Evolutionary conservation across 2,888 invertebrate species (phyloP), one percentile per base, ranked within the genome.

Genomic region (Lamellibrachia satsuma): DNA sequence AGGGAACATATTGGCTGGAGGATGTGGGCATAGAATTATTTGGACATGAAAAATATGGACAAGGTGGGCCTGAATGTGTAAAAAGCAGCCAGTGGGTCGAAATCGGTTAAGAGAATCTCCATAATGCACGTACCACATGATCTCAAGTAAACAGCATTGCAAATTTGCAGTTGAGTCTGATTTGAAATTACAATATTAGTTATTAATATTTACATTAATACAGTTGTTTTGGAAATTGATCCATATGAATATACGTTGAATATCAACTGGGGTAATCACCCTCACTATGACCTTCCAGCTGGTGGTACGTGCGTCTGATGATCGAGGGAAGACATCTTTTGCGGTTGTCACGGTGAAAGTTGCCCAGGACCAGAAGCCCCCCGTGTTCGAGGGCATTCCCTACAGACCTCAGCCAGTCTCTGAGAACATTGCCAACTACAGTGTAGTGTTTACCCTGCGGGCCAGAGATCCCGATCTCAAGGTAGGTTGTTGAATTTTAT

Each of bases 391-490:
- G 52, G 93, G 92, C 7, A 22, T 90, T 6, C 94, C 94, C n/a
- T 94, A 94, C 92, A 39, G 27, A 2, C 93, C 93, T 6, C 92
- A 91, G 11, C 52, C 90, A 3, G 92, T 94, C 60, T 93, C 93
- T 3, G 94, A 94, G n/a, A 93, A 93, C 52, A 92, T 93, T 2
- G 94, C 94, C 92, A 93, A 91, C 15, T 94, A 94, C 22, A 93
- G 92, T 6, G 93, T 92, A 15, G 93, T 95, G 75, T 95, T 93
- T 94, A 94, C 93, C 90, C 94, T 95, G 8, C 93, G 94, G 15
- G 95, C 95, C 27, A 91, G 91, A 15, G 95, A 95, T 92, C 92
- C 93, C 11, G 95, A 95, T 91, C 93, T 95, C 8, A 94, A 94
- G 94, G 95, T 95, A 93, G 91, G 92, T 52, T 4, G 3, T 60